Base-by-base conservation (phyloP, 1,140 invertebrate genomes). In the Venustaconcha ellipsiformis region DNA sequence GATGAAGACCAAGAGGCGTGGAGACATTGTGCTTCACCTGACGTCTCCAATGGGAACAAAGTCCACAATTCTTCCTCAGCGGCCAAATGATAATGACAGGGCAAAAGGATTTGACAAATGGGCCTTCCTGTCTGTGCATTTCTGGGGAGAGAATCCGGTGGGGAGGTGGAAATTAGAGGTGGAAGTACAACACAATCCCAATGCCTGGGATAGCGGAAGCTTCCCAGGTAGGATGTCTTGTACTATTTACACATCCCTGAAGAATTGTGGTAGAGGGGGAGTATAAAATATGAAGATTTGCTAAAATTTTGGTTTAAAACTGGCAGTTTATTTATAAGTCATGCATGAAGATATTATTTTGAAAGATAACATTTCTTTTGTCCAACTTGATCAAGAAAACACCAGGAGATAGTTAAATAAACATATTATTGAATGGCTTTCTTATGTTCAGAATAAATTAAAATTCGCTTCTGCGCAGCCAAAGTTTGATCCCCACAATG, bases 101-200 rank as follows among this genome's bases (percentile, higher is more conserved):
- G 93, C 95, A 62, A 97, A 99, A 90, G 98, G 98, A 15, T 99
- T 99, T 90, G 97, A 96, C 59, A 98, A 98, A 90, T 99, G 98
- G 98, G 98, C 98, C 3, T 99, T 99, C 90, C 99, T 99, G 97
- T 99, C 98, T 11, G 99, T 98, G 3, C 99, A 99, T 86, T 99
- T 96, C 14, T 99, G 98, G 98, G 98, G 97, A 62, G 98, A 99
- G 90, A 78, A 84, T 55, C 86, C 88, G 17, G 57, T 66, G 18
- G 86, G 87, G 1, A 66, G 65, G 0, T 86, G 85, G 85, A 84
- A 77, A 55, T 71, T 84, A 67, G 77, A 84, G 60, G 78, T 84
- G 15, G 79, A 83, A 63, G 74, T 77, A 1, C 56, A 37, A 15
- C 17, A 60, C 26, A 72, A 68, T 58, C 23, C n/a, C 64, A 37